Base-by-base conservation (phyloP, 2,113 vertebrate species). In the Perognathus longimembris region DNA sequence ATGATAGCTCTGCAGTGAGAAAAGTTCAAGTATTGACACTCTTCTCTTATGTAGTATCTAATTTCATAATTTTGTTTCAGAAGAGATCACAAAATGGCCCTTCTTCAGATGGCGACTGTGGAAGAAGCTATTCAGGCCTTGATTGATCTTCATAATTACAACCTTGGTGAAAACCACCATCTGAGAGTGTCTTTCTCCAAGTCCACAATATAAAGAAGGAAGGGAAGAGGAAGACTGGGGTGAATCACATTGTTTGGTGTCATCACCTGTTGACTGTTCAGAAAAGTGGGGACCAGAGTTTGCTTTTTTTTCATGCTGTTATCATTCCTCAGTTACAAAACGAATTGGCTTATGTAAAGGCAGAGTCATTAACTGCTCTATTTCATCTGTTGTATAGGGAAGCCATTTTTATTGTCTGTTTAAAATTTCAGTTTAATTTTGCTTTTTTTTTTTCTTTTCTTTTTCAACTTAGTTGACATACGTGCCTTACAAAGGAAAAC, bases 41-140 rank as follows among this genome's bases (percentile, higher is more conserved):
- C 6, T 63, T 93, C 12, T 36, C 81, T 94, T 91, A 96, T 97
- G 24, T 0, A 83, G 85, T 97, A 95, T 97, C 97, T 98, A 98
- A 98, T 96, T 95, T 97, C 34, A 0, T 97, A 97, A 88, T 97
- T 97, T 98, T 97, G 97, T 98, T 98, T 98, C 96, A 97, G 95
- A 98, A 99, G 99, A 98, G 99, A 99, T 98, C 99, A 99, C 97
- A 99, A 99, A 98, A 99, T 99, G 99, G 99, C 99, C 86, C 98
- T 99, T 94, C 98, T 99, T 97, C 99, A 99, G 98, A 99, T 99
- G 99, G 98, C 99, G 30, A 99, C 99, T 74, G 99, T 99, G 97
- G 99, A 99, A 97, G 99, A 99, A 98, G 99, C 99, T 92, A 99
- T 99, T 97, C 99, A 99, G 96, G 98, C 98, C 85, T 97, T 99